Evolutionary conservation across 2,797 vertebrate species (phyloP).

Genomic region (Hephaestus fuliginosus): DNA sequence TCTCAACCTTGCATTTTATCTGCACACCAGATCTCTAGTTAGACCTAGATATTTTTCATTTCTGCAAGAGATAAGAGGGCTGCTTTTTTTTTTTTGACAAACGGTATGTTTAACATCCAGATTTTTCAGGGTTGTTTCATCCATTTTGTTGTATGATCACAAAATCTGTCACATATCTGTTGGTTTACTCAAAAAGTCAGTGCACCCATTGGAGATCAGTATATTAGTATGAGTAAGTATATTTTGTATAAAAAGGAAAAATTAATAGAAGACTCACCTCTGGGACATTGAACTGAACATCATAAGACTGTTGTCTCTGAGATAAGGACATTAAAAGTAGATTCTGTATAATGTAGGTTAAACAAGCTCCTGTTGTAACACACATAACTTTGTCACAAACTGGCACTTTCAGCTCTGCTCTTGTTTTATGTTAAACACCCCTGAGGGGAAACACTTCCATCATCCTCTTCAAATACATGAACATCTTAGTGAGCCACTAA

Average conservation of each 20-base stretch:
- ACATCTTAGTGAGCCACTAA: slow-evolving; percentile 32
- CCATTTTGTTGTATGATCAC: background rate
- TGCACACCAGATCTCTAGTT: background rate
- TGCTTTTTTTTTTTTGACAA: background rate
- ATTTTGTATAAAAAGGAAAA: too few relatives aligned
- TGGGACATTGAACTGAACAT: background rate
- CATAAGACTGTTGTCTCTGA: background rate
- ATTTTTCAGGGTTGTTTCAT: background rate
- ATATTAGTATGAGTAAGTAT: too few relatives aligned
- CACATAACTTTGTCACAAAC: background rate
- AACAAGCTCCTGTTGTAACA: background rate
- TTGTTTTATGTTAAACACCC: slow-evolving; percentile 20
- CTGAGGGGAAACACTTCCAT: background rate
- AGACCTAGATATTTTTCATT: background rate
- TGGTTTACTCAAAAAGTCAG: background rate
- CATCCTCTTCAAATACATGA: slow-evolving; percentile 9
- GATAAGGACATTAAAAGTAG: background rate
- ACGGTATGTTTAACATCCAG: background rate
- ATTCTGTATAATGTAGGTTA: background rate
- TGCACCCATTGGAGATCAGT: background rate
- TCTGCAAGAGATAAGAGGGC: background rate
- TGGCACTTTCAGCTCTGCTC: background rate
- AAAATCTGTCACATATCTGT: background rate
- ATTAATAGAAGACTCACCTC: background rate
- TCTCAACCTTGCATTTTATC: background rate